Evolutionary conservation across 37 sponge, comb jelly and placozoan species (phyloP).

Genomic region (Aphrocallistes beatrix): DNA sequence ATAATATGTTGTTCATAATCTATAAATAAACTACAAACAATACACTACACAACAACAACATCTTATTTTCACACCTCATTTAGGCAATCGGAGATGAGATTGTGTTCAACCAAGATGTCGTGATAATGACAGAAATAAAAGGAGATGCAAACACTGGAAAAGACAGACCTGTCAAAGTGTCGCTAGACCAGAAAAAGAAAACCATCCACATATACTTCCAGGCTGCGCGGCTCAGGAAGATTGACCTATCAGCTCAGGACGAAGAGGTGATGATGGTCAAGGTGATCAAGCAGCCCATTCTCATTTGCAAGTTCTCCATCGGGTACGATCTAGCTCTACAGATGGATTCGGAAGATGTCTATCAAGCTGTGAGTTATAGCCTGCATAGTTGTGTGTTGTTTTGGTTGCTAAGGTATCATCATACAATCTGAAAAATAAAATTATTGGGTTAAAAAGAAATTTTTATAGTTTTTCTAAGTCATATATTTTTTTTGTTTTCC

Average conservation of each 20-base stretch:
- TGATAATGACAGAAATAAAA: background rate
- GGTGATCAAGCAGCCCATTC: background rate
- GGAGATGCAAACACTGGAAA: background rate
- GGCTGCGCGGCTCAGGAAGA: background rate
- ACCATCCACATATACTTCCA: background rate
- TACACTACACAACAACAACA: no score
- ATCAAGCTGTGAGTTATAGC: background rate
- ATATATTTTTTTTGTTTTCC: background rate
- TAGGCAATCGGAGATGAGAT: background rate
- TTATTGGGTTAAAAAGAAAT: no score
- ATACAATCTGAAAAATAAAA: no score
- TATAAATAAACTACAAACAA: no score
- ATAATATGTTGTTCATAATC: background rate
- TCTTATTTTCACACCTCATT: no score
- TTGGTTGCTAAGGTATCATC: no score
- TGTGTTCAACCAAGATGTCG: background rate
- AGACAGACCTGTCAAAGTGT: background rate
- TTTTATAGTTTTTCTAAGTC: background rate
- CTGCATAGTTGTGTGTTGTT: background rate
- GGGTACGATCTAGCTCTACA: background rate
- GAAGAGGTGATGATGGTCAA: background rate
- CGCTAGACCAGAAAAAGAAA: background rate
- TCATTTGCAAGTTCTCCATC: background rate
- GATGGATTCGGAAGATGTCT: background rate
- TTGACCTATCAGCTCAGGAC: background rate